Evolutionary conservation across 2,113 vertebrate genomes (phyloP).

Genomic region (Sisor rabdophorus): DNA sequence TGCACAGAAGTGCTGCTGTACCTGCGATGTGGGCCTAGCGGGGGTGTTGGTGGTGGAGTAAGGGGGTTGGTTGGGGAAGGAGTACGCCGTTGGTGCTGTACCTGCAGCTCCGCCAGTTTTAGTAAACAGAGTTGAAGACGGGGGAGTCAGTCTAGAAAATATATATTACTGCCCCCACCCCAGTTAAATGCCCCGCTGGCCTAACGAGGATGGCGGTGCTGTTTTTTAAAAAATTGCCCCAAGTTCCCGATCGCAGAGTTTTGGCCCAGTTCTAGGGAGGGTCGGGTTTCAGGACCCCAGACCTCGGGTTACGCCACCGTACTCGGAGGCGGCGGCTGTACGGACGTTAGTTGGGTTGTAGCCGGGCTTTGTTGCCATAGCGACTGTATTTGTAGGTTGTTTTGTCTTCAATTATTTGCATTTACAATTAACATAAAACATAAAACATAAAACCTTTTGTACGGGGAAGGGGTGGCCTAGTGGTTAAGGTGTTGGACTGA

Average conservation of each 20-base stretch:
- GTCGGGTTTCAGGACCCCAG: too few species aligned
- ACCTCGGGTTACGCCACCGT: too few species aligned
- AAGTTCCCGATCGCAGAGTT: not conserved
- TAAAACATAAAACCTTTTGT: too few species aligned
- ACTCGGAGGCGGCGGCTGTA: too few species aligned
- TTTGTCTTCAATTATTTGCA: too few species aligned
- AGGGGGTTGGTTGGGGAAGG: constrained; percentile 19
- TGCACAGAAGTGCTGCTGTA: constrained; percentile 23
- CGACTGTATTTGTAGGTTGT: too few species aligned
- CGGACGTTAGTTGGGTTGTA: too few species aligned
- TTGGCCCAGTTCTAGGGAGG: too few species aligned
- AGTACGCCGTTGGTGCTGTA: constrained; percentile 3
- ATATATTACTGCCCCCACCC: too few species aligned
- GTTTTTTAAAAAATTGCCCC: not conserved
- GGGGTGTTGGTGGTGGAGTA: constrained; percentile 3
- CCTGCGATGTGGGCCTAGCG: constrained; percentile 10
- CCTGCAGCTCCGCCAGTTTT: not conserved
- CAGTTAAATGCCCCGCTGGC: not conserved
- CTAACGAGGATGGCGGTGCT: not conserved
- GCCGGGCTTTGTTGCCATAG: not conserved
- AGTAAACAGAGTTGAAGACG: not conserved
- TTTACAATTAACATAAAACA: too few species aligned
- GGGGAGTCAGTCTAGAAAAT: not conserved
- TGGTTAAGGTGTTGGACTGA: too few species aligned
- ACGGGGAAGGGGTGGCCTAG: too few species aligned